A percentile compares a stretch with the other conserved stretches of the same genome.
phyloP scores from a whole-genome alignment of 2,113 vertebrate species.

The Syngnathus floridae region DNA sequence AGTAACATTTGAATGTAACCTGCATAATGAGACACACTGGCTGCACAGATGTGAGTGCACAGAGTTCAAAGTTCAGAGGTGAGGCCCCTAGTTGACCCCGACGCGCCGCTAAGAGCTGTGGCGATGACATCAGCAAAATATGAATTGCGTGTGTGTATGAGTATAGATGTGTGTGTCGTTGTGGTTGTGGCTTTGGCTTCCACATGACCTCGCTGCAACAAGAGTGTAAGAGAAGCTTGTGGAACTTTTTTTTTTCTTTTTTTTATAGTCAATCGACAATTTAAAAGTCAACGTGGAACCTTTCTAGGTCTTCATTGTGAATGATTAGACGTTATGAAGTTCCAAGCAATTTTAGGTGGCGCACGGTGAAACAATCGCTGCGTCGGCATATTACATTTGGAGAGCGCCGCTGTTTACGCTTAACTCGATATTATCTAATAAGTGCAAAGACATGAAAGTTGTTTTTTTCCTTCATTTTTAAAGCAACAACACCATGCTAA shows the following conservation, averaged over 20 bases:
- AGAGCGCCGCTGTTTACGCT: conserved; percentile 62
- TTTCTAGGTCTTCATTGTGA: conserved; percentile 51
- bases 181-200: conserved; percentile 60
- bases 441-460: conserved; percentile 65
- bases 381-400: conserved; percentile 61
- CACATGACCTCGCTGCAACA: conserved; percentile 47
- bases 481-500: conserved; percentile 65
- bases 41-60: conserved; percentile 38
- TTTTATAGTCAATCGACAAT: conserved; percentile 54
- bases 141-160: conserved; percentile 45
- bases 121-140: conserved; percentile 60
- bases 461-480: conserved; percentile 17
- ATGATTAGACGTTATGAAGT: conserved; percentile 57
- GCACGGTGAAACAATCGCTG: conserved; percentile 51
- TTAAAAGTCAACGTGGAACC: conserved; percentile 51
- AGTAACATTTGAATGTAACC: background rate
- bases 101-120: conserved; percentile 39
- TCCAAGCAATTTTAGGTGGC: conserved; percentile 49
- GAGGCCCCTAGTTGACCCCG: conserved; percentile 51
- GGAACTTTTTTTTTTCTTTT: conserved; percentile 51
- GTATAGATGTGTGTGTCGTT: conserved; percentile 47
- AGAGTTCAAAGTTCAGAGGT: conserved; percentile 52
- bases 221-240: conserved; percentile 53
- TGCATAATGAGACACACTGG: conserved; percentile 2
- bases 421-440: conserved; percentile 69